phyloP scores from a whole-genome alignment of 2,888 invertebrate genomes.

The Chydorus sphaericus region DNA sequence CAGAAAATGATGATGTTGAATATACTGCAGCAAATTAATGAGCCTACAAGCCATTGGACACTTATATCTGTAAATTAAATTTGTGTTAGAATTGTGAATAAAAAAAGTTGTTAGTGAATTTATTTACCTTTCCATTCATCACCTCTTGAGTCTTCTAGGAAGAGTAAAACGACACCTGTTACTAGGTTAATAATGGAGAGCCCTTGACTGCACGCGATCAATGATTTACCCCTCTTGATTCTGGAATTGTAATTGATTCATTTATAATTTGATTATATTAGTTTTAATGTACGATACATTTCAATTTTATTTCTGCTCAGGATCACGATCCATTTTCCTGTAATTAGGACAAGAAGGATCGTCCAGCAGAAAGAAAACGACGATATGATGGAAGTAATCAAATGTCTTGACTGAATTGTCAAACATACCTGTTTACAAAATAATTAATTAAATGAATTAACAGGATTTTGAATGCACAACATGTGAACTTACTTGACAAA shows the following conservation, averaged over 20 bases:
- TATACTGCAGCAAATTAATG: neutral
- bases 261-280: neutral
- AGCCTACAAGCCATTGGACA: neutral
- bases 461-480: too few relatives aligned
- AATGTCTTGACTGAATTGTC: neutral
- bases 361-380: neutral
- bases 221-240: neutral
- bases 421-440: too few relatives aligned
- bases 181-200: neutral
- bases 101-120: neutral
- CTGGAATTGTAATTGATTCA: neutral
- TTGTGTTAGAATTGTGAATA: neutral
- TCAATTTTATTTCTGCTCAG: neutral
- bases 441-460: too few relatives aligned
- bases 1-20: neutral
- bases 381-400: neutral
- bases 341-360: neutral
- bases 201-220: neutral
- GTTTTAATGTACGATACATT: neutral
- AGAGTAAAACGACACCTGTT: neutral
- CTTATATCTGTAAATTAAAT: neutral
- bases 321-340: neutral
- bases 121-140: neutral
- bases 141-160: neutral
- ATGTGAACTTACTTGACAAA: too few relatives aligned